phyloP scores from a whole-genome alignment of 2,888 invertebrate species.

The Ecdyonurus torrentis region DNA sequence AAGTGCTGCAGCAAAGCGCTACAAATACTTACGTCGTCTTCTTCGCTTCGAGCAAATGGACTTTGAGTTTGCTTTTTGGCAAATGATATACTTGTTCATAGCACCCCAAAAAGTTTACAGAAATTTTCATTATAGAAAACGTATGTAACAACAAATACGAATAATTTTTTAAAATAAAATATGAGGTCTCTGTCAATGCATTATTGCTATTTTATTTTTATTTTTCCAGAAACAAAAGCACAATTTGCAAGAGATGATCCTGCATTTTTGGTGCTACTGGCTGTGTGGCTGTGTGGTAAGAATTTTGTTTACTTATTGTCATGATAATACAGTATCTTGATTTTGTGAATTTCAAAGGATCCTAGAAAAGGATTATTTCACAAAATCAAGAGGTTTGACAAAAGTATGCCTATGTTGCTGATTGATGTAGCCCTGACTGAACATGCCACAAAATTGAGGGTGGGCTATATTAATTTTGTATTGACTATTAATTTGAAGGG shows the following conservation, averaged over 20 bases:
- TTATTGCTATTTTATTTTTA: background rate
- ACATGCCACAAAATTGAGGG: too few relatives aligned
- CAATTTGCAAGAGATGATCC: slow-evolving; percentile 99
- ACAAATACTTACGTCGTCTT: slow-evolving; percentile 68
- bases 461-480: too few relatives aligned
- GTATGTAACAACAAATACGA: slow-evolving; percentile 36
- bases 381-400: too few relatives aligned
- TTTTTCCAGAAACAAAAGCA: slow-evolving; percentile 77
- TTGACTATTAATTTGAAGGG: too few relatives aligned
- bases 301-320: slow-evolving; percentile 20
- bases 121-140: slow-evolving; percentile 95
- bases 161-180: background rate
- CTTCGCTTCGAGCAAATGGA: slow-evolving; percentile 96
- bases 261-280: slow-evolving; percentile 85
- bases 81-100: slow-evolving; percentile 89
- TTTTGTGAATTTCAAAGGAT: too few relatives aligned
- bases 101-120: slow-evolving; percentile 94
- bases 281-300: slow-evolving; percentile 66
- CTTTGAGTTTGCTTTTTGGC: slow-evolving; percentile 99
- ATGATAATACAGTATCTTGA: too few relatives aligned
- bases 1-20: slow-evolving; percentile 74
- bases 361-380: too few relatives aligned
- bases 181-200: background rate
- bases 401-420: too few relatives aligned
- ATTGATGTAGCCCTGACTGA: too few relatives aligned